Evolutionary conservation across 2,113 vertebrate genomes (phyloP).

Genomic region (Eupsittula cactorum): DNA sequence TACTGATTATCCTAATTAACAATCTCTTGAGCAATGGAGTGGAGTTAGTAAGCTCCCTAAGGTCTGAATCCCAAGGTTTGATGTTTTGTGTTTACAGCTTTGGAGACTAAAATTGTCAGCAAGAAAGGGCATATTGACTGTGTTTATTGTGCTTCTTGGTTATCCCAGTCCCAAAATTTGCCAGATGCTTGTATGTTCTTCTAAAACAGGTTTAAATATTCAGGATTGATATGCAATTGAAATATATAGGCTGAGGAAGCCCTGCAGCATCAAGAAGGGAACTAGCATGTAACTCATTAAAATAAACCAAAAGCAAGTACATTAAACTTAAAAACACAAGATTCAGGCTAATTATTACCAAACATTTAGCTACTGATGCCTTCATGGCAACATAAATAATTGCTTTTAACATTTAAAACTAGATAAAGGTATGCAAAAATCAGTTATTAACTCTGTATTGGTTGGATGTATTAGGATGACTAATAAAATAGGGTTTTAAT

Average conservation of each 20-base stretch:
- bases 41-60: neutral
- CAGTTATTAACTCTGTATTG: neutral
- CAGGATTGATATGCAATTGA: neutral
- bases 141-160: neutral
- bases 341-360: neutral
- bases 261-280: neutral
- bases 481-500: neutral
- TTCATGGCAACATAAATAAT: neutral
- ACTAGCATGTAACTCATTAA: neutral
- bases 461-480: neutral
- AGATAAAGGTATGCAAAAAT: neutral
- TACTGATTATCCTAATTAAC: neutral
- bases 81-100: neutral
- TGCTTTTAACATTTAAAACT: neutral
- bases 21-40: neutral
- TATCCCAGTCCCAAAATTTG: neutral
- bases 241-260: neutral
- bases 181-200: neutral
- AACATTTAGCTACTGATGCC: neutral
- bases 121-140: neutral
- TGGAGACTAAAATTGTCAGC: neutral
- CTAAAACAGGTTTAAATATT: neutral
- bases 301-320: neutral
- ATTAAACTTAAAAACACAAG: neutral
- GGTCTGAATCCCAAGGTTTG: neutral